These are phyloP conservation scores for Neopipo cinnamomea DNA, from an alignment of 2,113 vertebrate genomes.

Conservation along the genomic window DNA sequence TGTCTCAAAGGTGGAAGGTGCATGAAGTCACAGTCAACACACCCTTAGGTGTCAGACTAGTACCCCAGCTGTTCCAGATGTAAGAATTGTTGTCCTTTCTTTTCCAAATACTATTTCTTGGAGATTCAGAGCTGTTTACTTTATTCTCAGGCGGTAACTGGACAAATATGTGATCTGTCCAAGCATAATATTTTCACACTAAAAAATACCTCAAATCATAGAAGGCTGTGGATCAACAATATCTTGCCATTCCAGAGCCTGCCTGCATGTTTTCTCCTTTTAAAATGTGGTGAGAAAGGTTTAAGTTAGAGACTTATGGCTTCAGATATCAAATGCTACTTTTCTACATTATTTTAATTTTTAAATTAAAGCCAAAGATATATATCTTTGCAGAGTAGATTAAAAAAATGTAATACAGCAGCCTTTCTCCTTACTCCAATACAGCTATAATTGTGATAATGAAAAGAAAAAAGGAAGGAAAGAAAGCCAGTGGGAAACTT, in stretches of 20 bases:
- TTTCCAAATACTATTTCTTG: slow-evolving; percentile 61
- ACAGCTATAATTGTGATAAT: neutral
- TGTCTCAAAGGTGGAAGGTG: slow-evolving; percentile 26
- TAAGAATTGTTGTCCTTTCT: slow-evolving; percentile 53
- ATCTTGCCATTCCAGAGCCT: slow-evolving; percentile 40
- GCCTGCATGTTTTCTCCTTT: neutral
- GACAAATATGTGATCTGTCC: slow-evolving; percentile 46
- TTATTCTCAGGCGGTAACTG: slow-evolving; percentile 56
- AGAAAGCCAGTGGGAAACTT: neutral
- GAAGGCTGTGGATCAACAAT: slow-evolving; percentile 63
- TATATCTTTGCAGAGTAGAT: neutral
- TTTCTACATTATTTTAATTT: neutral
- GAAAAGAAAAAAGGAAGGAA: neutral
- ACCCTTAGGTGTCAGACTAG: slow-evolving; percentile 7
- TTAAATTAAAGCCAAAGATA: neutral
- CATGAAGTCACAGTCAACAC: slow-evolving; percentile 21
- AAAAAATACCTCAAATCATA: slow-evolving; percentile 62
- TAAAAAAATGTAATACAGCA: neutral
- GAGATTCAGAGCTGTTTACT: slow-evolving; percentile 56
- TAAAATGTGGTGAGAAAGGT: slow-evolving; percentile 12
- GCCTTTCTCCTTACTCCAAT: neutral
- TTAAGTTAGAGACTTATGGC: neutral
- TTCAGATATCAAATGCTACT: neutral
- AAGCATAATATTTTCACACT: slow-evolving; percentile 67
- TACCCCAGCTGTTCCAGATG: slow-evolving; percentile 23